Evolutionary conservation across 2,888 invertebrate species (phyloP), one percentile per base, ranked within the genome.

Genomic region (Dryocosmus kuriphilus): DNA sequence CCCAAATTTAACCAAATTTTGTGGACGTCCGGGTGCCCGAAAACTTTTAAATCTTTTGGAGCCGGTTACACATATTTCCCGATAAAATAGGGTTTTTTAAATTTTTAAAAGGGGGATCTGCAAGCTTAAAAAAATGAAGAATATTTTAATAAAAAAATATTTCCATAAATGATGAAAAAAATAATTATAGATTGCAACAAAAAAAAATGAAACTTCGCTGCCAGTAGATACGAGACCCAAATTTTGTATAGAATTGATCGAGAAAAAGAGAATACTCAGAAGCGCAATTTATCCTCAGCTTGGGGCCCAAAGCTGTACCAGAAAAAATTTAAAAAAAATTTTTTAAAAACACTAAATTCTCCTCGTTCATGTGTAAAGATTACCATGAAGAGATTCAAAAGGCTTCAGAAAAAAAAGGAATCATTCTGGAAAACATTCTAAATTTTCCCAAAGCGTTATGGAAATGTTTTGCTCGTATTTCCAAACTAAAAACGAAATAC

Each of bases 211-310:
- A 46, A 19, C 7, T 46, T 7, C 5, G 3, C 6, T 19, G 7
- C 0, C 11, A 5, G 19, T 46, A 46, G 46, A 6, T 46, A 46
- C 6, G 41, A 16, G 41, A 41, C 14, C 41, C 41, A 16, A 14
- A n/a, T n/a, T 41, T 41, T 41, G 41, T 41, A 16, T 4, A 41
- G 46, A 19, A 46, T 46, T n/a, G n/a, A n/a, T 62, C n/a, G n/a
- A 32, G 24, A 32, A n/a, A 62, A 7, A 62, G n/a, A 62, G 19
- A 62, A 19, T 32, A 16, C 32, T 24, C 62, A 1, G 62, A 32
- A 62, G 62, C 62, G 19, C 62, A 62, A 62, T 62, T 62, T n/a
- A 62, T 62, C n/a, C 32, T 62, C 9, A 19, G 11, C 11, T n/a
- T 62, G 9, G 0, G 62, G 32, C 14, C 62, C 7, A 14, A 62